These are phyloP conservation scores for Agriopis aurantiaria DNA, from an alignment of 2,888 invertebrate species.

Conservation along the genomic window DNA sequence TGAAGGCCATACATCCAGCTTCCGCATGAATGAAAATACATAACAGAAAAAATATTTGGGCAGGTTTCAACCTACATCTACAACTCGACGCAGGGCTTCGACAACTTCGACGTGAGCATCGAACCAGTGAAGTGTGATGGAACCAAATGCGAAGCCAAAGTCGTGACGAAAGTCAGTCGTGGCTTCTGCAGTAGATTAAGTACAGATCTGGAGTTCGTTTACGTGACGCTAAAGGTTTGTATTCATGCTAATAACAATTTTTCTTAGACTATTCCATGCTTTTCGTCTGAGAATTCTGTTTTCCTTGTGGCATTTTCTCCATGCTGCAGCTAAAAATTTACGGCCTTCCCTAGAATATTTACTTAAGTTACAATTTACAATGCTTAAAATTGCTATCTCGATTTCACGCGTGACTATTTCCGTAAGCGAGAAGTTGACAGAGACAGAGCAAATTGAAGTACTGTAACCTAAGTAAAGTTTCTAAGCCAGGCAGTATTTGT, in stretches of 20 bases:
- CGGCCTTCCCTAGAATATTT: too few relatives aligned
- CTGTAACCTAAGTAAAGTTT: too few relatives aligned
- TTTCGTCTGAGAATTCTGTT: too few relatives aligned
- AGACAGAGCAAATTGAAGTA: too few relatives aligned
- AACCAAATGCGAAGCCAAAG: conserved; percentile 48
- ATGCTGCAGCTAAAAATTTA: too few relatives aligned
- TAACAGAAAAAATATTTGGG: background rate
- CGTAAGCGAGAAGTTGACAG: too few relatives aligned
- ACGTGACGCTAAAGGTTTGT: conserved; percentile 50
- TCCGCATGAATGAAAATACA: background rate
- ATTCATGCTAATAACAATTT: background rate
- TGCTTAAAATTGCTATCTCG: too few relatives aligned
- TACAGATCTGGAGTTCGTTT: conserved; percentile 54
- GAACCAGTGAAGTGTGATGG: background rate
- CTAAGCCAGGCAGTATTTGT: too few relatives aligned
- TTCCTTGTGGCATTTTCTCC: too few relatives aligned
- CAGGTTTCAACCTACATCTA: conserved; percentile 15
- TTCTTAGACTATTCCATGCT: background rate
- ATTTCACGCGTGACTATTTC: too few relatives aligned
- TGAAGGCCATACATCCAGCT: too few relatives aligned
- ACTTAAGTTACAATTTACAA: too few relatives aligned
- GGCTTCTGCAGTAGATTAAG: conserved; percentile 63
- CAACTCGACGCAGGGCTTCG: conserved; percentile 17
- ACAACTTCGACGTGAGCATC: background rate
- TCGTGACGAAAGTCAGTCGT: conserved; percentile 48